Evolutionary conservation across 2,797 vertebrate species (phyloP).

Genomic region (Monodelphis domestica): DNA sequence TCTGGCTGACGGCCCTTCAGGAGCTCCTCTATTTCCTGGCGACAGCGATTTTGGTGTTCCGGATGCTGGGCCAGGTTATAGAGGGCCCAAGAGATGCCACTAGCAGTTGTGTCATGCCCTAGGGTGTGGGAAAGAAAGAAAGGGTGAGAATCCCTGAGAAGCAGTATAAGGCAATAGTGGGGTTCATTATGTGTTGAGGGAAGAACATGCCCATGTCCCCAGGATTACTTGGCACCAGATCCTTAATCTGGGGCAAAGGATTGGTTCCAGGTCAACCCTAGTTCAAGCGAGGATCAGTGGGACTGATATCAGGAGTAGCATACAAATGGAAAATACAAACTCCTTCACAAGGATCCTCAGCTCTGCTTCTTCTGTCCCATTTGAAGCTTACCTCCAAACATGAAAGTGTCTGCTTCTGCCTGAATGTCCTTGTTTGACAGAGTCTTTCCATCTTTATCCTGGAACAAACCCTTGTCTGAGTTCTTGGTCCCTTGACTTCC

Average conservation of each 20-base stretch:
- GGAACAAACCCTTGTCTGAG: neutral
- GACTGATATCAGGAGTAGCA: neutral
- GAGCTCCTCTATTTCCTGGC: constrained; percentile 85
- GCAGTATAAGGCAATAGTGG: neutral
- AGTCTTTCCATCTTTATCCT: constrained; percentile 84
- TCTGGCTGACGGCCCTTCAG: constrained; percentile 73
- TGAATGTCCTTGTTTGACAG: constrained; percentile 86
- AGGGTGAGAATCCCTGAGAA: neutral
- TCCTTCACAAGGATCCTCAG: neutral
- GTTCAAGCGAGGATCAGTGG: neutral
- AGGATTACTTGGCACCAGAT: neutral
- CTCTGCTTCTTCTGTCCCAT: neutral
- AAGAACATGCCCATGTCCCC: neutral
- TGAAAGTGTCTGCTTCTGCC: constrained; percentile 89
- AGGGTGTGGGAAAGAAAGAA: constrained; percentile 38
- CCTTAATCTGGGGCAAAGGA: neutral
- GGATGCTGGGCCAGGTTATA: constrained; percentile 89
- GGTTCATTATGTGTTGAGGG: neutral
- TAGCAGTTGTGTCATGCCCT: constrained; percentile 91
- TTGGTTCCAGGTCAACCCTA: neutral
- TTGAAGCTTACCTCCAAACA: constrained; percentile 87
- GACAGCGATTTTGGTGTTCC: constrained; percentile 88
- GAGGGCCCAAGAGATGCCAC: constrained; percentile 88
- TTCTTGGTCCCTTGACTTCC: neutral
- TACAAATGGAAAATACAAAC: neutral